Conservation (phyloP, 1,140 invertebrate genomes). For the Drosophila arizonae region DNA sequence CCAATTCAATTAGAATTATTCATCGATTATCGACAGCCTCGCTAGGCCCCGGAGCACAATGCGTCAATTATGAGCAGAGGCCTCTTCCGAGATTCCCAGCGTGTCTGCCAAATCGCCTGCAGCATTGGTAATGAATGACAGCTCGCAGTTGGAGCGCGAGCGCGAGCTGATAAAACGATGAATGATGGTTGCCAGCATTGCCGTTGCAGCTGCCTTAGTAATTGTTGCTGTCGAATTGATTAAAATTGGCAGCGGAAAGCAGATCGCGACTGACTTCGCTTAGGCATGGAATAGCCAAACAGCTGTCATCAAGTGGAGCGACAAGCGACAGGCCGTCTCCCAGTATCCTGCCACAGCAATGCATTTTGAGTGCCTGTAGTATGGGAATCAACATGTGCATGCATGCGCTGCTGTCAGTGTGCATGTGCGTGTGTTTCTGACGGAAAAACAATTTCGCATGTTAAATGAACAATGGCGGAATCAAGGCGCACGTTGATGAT, state of each 20-base stretch:
- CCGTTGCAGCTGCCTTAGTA: background rate
- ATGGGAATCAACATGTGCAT: background rate
- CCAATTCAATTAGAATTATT: too few relatives aligned
- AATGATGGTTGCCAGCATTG: conserved; percentile 1
- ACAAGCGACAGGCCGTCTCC: conserved; percentile 4
- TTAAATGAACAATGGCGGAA: conserved; percentile 37
- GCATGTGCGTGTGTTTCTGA: background rate
- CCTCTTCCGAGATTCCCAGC: too few relatives aligned
- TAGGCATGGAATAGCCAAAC: conserved; percentile 21
- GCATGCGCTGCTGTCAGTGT: background rate
- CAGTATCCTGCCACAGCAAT: background rate
- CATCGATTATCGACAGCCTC: too few relatives aligned
- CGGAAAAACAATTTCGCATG: conserved; percentile 53
- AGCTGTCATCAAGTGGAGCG: conserved; percentile 9
- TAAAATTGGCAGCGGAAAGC: conserved; percentile 56
- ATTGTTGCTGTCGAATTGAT: conserved; percentile 54
- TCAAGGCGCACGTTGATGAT: conserved; percentile 1
- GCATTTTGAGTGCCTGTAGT: conserved; percentile 9
- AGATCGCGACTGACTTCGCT: conserved; percentile 26
- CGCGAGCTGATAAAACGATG: background rate
- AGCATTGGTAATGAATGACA: background rate
- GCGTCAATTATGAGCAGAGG: too few relatives aligned
- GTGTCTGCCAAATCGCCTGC: too few relatives aligned
- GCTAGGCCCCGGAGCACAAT: too few relatives aligned
- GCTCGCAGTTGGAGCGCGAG: background rate